phyloP scores from a whole-genome alignment of 2,888 invertebrate species.

The Anoplius nigerrimus region DNA sequence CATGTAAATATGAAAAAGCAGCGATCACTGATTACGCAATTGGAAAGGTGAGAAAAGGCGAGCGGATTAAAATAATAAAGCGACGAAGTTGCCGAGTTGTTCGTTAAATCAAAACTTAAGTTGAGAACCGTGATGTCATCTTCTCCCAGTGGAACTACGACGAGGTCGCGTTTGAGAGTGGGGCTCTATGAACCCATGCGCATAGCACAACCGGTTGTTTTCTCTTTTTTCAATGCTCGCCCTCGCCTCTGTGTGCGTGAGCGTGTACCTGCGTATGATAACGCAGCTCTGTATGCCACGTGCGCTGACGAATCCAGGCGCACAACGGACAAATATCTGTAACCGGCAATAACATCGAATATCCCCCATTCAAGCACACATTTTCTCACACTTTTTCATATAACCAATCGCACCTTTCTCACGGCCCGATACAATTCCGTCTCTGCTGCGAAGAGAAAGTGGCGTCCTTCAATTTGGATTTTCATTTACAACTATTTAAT shows the following conservation, averaged over 20 bases:
- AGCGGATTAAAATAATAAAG: no score
- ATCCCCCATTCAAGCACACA: slow-evolving; percentile 23
- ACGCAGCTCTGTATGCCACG: slow-evolving; percentile 10
- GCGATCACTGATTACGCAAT: no score
- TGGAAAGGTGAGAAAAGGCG: no score
- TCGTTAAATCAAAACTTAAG: slow-evolving; percentile 28
- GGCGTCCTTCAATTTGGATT: no score
- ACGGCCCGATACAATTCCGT: no score
- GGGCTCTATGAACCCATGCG: slow-evolving; percentile 69
- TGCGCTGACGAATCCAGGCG: slow-evolving; percentile 53
- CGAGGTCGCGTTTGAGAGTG: slow-evolving; percentile 69
- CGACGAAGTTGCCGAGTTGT: not conserved
- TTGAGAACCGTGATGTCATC: slow-evolving; percentile 70
- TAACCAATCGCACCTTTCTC: no score
- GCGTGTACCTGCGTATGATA: slow-evolving; percentile 35
- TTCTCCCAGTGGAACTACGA: slow-evolving; percentile 58
- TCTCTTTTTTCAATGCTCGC: slow-evolving; percentile 65
- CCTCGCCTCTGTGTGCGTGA: slow-evolving; percentile 51
- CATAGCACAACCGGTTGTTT: slow-evolving; percentile 72
- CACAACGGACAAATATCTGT: slow-evolving; percentile 60
- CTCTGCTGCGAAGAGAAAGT: no score
- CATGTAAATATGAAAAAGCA: no score
- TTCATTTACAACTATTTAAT: no score
- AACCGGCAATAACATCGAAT: slow-evolving; percentile 55
- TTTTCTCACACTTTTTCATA: not conserved